phyloP scores from a whole-genome alignment of 2,797 vertebrate species.

The Iguana delicatissima region DNA sequence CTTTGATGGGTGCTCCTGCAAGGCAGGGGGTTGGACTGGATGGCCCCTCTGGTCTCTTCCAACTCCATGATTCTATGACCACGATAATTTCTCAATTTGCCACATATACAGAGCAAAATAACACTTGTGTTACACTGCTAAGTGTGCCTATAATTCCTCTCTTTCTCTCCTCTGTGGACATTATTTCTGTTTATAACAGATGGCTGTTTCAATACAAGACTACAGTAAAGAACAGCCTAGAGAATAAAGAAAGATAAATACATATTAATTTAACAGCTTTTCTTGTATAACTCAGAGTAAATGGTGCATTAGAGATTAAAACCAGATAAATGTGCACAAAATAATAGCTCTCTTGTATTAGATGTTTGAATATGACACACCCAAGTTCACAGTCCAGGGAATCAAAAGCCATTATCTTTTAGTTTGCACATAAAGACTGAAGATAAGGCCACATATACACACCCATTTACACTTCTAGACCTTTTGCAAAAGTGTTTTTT shows the following conservation, averaged over 20 bases:
- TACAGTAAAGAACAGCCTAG: not conserved
- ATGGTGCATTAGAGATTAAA: slow-evolving; percentile 7
- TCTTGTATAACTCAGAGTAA: slow-evolving; percentile 6
- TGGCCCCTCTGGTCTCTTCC: too few relatives aligned
- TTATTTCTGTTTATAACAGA: slow-evolving; percentile 5
- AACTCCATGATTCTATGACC: too few relatives aligned
- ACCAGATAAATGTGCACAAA: slow-evolving; percentile 17
- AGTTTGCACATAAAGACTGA: not conserved
- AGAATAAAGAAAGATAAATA: slow-evolving; percentile 6
- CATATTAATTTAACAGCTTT: slow-evolving; percentile 16
- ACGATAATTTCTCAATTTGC: not conserved
- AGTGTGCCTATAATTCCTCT: not conserved
- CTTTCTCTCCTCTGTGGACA: not conserved
- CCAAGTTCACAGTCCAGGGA: slow-evolving; percentile 32
- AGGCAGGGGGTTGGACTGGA: too few relatives aligned
- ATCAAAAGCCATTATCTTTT: slow-evolving; percentile 13
- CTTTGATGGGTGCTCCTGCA: too few relatives aligned
- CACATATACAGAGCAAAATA: not conserved
- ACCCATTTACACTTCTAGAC: not conserved
- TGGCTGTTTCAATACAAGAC: not conserved
- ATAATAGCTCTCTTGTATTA: slow-evolving; percentile 14
- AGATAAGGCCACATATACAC: not conserved
- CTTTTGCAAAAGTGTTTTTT: not conserved
- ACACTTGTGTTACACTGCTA: not conserved
- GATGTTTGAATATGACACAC: slow-evolving; percentile 20